Evolutionary conservation across 1,140 invertebrate species (phyloP).

Genomic region (Zaprionus kolodkinae): DNA sequence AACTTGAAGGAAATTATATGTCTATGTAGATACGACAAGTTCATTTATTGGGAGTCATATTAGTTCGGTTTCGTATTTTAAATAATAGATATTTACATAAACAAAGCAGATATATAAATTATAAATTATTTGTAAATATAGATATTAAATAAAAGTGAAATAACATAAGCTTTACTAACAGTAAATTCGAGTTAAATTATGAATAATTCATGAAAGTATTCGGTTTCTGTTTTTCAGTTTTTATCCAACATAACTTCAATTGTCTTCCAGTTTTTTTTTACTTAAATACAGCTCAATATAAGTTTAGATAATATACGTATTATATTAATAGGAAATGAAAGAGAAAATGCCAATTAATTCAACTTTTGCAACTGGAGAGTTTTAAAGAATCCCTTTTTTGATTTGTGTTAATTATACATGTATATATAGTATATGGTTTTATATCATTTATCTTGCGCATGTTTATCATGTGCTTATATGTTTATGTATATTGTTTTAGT

Average conservation of each 20-base stretch:
- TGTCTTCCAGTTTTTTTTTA: slow-evolving; percentile 56
- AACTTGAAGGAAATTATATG: slow-evolving; percentile 3
- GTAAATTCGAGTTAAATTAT: slow-evolving; percentile 72
- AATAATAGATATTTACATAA: slow-evolving; percentile 73
- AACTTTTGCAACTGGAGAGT: slow-evolving; percentile 47
- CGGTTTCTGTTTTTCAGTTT: background rate
- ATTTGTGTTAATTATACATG: slow-evolving; percentile 49
- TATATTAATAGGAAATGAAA: slow-evolving; percentile 43
- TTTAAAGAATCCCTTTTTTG: slow-evolving; percentile 22
- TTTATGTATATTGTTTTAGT: slow-evolving; percentile 43
- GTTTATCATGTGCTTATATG: slow-evolving; percentile 49
- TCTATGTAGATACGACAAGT: slow-evolving; percentile 51
- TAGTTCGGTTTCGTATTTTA: slow-evolving; percentile 60
- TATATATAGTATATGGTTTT: slow-evolving; percentile 55
- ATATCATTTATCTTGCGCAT: slow-evolving; percentile 32
- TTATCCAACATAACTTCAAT: slow-evolving; percentile 47
- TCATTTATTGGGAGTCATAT: slow-evolving; percentile 78
- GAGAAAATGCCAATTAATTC: slow-evolving; percentile 54
- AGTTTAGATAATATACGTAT: slow-evolving; percentile 23
- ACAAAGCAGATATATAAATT: slow-evolving; percentile 74
- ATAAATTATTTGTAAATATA: background rate
- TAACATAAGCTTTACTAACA: slow-evolving; percentile 54
- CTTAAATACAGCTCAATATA: slow-evolving; percentile 50
- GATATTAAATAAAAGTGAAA: slow-evolving; percentile 47
- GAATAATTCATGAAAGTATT: slow-evolving; percentile 51